phyloP scores from a whole-genome alignment of 2,888 invertebrate species.

The Metacarcinus magister region DNA sequence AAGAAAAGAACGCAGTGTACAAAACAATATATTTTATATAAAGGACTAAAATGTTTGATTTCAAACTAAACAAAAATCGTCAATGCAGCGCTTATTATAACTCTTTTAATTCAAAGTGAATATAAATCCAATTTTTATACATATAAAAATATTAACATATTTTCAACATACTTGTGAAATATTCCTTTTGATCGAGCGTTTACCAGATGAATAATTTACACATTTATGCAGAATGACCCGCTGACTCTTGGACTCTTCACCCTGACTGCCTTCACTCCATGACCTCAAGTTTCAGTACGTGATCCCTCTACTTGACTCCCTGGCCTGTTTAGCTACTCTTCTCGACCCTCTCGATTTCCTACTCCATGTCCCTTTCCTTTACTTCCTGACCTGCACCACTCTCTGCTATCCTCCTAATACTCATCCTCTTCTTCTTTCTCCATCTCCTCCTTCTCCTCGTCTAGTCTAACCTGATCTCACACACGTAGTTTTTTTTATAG shows the following conservation, averaged over 20 bases:
- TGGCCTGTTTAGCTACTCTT: background rate
- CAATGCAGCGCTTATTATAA: too few relatives aligned
- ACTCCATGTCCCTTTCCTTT: background rate
- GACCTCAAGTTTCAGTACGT: background rate
- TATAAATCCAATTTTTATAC: too few relatives aligned
- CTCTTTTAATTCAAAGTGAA: too few relatives aligned
- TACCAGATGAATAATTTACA: background rate
- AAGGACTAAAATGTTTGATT: too few relatives aligned
- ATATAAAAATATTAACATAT: too few relatives aligned
- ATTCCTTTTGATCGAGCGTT: background rate
- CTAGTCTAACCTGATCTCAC: too few relatives aligned
- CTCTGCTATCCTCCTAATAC: background rate
- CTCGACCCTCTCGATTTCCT: background rate
- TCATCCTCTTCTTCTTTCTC: too few relatives aligned
- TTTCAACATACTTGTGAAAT: too few relatives aligned
- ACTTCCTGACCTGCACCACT: background rate
- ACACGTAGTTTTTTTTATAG: too few relatives aligned
- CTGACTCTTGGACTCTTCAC: background rate
- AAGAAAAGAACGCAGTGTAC: too few relatives aligned
- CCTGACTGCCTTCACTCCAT: background rate
- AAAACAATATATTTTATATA: too few relatives aligned
- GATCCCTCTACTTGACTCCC: background rate
- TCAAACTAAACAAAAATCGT: too few relatives aligned
- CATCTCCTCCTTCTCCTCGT: background rate
- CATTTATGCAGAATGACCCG: background rate